Percentiles rank a stretch among this genome's conserved stretches.
phyloP scores from a whole-genome alignment of 53 echinoderm and acorn worm genomes.

The Echinometra lucunter region DNA sequence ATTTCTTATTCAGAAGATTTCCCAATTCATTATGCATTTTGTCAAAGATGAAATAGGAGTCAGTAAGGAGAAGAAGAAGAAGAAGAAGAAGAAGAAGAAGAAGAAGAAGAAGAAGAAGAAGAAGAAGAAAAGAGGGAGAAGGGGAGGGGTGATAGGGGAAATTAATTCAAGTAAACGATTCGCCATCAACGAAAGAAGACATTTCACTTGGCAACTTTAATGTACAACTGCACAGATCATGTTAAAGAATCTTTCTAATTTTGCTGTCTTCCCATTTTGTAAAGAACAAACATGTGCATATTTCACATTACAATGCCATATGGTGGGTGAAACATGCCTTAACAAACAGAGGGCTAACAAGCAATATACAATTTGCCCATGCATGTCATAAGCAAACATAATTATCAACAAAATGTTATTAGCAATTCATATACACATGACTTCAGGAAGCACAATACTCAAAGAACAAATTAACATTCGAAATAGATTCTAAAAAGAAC shows the following conservation, averaged over 20 bases:
- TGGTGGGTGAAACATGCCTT: no score
- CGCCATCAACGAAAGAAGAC: background rate
- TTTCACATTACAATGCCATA: no score
- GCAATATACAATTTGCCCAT: background rate
- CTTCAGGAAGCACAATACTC: background rate
- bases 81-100: background rate
- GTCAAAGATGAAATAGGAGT: no score
- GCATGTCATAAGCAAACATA: background rate
- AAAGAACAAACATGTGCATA: background rate
- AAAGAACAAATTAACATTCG: background rate
- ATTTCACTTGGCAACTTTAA: background rate
- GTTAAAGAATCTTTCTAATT: background rate
- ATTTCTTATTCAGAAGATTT: no score
- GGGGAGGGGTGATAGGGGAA: background rate
- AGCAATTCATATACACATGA: background rate
- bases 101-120: background rate
- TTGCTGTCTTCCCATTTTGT: background rate
- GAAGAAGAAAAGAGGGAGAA: background rate
- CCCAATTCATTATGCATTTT: no score
- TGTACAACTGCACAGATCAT: background rate
- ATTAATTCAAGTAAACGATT: background rate
- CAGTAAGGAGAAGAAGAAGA: background rate
- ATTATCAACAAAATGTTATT: background rate
- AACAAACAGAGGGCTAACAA: no score
- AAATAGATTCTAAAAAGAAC: background rate